Evolutionary conservation across 2,113 vertebrate genomes (phyloP).

Genomic region (Trichomycterus rosablanca): DNA sequence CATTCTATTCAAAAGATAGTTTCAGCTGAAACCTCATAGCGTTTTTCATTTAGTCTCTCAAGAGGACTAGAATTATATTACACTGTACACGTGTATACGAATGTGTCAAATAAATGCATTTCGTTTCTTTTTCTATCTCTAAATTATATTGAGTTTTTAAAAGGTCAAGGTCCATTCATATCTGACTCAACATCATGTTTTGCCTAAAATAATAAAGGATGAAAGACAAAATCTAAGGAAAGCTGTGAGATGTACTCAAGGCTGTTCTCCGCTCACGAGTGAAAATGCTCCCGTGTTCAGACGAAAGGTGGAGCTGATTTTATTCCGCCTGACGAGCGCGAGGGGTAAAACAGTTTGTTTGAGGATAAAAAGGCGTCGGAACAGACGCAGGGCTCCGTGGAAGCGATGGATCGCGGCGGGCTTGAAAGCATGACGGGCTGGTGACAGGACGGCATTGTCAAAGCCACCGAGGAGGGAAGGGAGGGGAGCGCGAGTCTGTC

Average conservation of each 20-base stretch:
- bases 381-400: constrained; percentile 46
- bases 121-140: too few relatives aligned
- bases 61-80: too few relatives aligned
- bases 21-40: too few relatives aligned
- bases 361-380: constrained; percentile 38
- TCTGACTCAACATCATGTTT: not conserved
- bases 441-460: constrained; percentile 63
- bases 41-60: too few relatives aligned
- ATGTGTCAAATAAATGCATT: too few relatives aligned
- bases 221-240: not conserved
- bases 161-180: constrained; percentile 10
- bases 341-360: constrained; percentile 37
- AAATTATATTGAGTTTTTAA: too few relatives aligned
- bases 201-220: not conserved
- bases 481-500: constrained; percentile 59
- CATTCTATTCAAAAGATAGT: too few relatives aligned
- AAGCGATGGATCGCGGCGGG: constrained; percentile 54
- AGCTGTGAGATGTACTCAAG: constrained; percentile 12
- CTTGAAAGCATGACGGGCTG: constrained; percentile 63
- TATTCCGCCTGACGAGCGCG: constrained; percentile 13
- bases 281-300: constrained; percentile 24
- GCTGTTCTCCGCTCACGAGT: not conserved
- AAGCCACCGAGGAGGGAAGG: constrained; percentile 43
- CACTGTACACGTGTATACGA: too few relatives aligned
- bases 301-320: constrained; percentile 26